Evolutionary conservation across 2,113 vertebrate genomes (phyloP).

Genomic region (Theristicus caerulescens): DNA sequence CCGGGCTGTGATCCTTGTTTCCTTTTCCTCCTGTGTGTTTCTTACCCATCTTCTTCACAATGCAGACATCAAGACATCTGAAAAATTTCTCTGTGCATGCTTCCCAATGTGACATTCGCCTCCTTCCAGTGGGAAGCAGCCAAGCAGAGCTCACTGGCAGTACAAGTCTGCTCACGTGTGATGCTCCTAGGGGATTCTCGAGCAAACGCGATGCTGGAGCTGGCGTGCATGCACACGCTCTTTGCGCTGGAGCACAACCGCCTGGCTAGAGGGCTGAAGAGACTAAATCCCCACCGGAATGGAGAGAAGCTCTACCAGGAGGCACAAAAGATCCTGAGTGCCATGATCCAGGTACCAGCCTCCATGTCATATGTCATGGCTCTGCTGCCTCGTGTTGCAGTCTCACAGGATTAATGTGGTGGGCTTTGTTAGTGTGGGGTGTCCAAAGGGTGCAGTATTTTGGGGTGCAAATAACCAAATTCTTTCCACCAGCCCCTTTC

Average conservation of each 20-base stretch:
- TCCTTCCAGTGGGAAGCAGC: not conserved
- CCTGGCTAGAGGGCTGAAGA: constrained; percentile 76
- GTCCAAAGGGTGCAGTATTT: not conserved
- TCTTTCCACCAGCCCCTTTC: not conserved
- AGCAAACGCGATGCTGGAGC: constrained; percentile 84
- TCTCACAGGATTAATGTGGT: fast-evolving
- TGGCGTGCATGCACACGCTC: constrained; percentile 83
- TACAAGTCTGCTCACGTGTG: not conserved
- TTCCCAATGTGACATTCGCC: not conserved
- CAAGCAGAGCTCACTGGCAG: not conserved
- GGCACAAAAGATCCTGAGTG: constrained; percentile 85
- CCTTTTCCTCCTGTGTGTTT: not conserved
- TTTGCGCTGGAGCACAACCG: constrained; percentile 89
- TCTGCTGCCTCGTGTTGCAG: not conserved
- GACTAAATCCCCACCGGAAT: constrained; percentile 81
- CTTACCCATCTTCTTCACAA: not conserved
- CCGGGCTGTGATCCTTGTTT: not conserved
- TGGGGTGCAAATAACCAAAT: not conserved
- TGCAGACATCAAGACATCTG: fast-evolving
- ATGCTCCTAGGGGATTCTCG: constrained; percentile 78
- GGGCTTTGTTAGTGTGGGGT: not conserved
- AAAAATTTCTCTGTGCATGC: fast-evolving
- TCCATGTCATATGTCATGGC: fast-evolving
- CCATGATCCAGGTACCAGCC: constrained; percentile 81
- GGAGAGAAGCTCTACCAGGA: constrained; percentile 85